Evolutionary conservation across 1,140 invertebrate genomes (phyloP), one percentile per base, ranked within the genome.

Genomic region (Belonocnema kinseyi): DNA sequence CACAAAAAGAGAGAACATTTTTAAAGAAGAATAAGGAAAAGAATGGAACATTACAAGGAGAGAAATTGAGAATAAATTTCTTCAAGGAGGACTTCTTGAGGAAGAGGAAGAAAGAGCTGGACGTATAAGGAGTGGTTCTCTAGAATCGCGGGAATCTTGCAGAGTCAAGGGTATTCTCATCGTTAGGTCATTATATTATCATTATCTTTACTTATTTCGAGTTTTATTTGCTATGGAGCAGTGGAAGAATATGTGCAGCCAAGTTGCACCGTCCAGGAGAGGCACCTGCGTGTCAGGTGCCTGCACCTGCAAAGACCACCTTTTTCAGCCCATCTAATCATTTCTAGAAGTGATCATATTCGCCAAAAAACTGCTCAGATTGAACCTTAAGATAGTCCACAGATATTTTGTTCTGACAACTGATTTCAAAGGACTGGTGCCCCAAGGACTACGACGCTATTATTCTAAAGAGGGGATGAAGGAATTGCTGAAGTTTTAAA

Each of bases 211-310:
- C 33, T 66, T 66, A 66, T 66, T 66, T 66, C n/a, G 61, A n/a
- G n/a, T 74, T 77, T 72, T 56, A 77, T 74, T 72, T 70, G 50
- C 50, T 76, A 77, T 72, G 46, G 76, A 61, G 54, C 50, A 40
- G 33, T 19, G 50, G 61, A 46, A 70, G 61, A 19, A 26, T 46
- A 54, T 53, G 54, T 56, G 50, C 13, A 50, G n/a, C 21, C 19
- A 19, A 72, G 71, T 50, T 72, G 40, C 8, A 7, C 50, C 71
- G 2, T 50, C 33, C 71, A 72, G 13, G 33, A 16, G 19, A 74
- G 33, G 61, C 61, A 66, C 61, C 33, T 74, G 52, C 33, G 19
- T 51, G 33, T 74, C 79, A 78, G 76, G 80, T 78, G 80, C 80
- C 72, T 16, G 71, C 73, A 75, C 70, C 75, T 77, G 74, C 77